A percentile compares a stretch with the other conserved stretches of the same genome.
phyloP scores from a whole-genome alignment of 1,140 invertebrate genomes.

The Drosophila pachea region DNA sequence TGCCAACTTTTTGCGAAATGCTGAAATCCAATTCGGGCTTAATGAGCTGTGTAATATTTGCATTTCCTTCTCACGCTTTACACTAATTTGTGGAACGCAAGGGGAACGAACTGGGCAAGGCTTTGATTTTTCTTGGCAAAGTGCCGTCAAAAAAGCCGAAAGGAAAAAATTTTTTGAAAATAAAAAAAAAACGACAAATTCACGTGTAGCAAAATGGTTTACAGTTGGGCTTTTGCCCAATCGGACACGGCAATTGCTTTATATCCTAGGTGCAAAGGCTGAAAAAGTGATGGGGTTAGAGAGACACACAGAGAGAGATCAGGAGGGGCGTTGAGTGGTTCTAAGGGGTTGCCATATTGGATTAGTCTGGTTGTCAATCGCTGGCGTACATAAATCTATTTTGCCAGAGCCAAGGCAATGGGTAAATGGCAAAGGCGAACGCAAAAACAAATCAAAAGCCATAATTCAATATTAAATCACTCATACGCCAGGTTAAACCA shows the following conservation, averaged over 20 bases:
- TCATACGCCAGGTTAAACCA: constrained; percentile 74
- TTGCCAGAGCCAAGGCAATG: constrained; percentile 31
- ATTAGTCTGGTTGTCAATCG: constrained; percentile 45
- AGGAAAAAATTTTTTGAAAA: constrained; percentile 7
- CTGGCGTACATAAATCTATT: constrained; percentile 61
- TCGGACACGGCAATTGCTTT: constrained; percentile 33
- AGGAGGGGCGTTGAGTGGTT: constrained; percentile 20
- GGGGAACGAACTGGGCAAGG: constrained; percentile 42
- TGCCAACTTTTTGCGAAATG: constrained; percentile 49
- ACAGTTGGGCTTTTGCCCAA: constrained; percentile 3
- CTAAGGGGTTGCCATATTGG: constrained; percentile 38
- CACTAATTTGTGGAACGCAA: constrained; percentile 47
- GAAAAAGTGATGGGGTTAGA: constrained; percentile 4
- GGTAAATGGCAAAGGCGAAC: not conserved
- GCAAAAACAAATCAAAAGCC: constrained; percentile 55
- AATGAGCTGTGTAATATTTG: constrained; percentile 76
- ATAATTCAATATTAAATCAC: constrained; percentile 77
- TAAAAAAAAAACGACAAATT: not conserved
- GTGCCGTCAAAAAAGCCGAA: constrained; percentile 36
- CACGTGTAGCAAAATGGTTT: constrained; percentile 32
- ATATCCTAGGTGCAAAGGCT: constrained; percentile 16
- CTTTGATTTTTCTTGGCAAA: constrained; percentile 63
- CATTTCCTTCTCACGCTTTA: constrained; percentile 67
- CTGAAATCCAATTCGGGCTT: constrained; percentile 63
- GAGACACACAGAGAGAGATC: not conserved